Conservation (phyloP, 2,888 invertebrate genomes). For the Drosophila neutralis region DNA sequence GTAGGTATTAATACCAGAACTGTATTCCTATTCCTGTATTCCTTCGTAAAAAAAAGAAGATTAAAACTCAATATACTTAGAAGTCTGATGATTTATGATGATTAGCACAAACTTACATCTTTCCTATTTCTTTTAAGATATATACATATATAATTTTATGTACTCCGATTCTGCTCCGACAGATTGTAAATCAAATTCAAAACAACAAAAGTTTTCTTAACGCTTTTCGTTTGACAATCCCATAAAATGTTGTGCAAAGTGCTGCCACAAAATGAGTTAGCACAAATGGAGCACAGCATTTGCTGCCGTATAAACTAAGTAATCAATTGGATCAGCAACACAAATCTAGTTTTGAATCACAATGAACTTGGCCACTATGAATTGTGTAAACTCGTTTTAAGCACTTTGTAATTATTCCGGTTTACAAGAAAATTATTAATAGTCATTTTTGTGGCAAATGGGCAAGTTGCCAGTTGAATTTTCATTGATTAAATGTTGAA, state of each 20-base stretch:
- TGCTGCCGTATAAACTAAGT: not conserved
- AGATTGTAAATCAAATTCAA: not conserved
- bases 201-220: not conserved
- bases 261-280: not conserved
- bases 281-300: not conserved
- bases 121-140: not conserved
- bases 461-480: conserved; percentile 26
- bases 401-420: conserved; percentile 1
- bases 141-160: not conserved
- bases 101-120: not conserved
- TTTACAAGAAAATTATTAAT: conserved; percentile 1
- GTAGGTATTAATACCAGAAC: rapidly evolving
- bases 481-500: conserved; percentile 1
- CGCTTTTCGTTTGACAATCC: not conserved
- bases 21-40: too few relatives aligned
- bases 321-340: not conserved
- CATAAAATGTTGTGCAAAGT: not conserved
- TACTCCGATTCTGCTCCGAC: not conserved
- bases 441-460: not conserved
- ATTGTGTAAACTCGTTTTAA: conserved; percentile 1
- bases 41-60: not conserved
- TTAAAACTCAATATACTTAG: not conserved
- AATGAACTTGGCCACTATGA: conserved; percentile 3
- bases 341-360: not conserved
- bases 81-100: not conserved